Base-by-base conservation (phyloP, 2,888 invertebrate genomes). In the Hemaris fuciformis region DNA sequence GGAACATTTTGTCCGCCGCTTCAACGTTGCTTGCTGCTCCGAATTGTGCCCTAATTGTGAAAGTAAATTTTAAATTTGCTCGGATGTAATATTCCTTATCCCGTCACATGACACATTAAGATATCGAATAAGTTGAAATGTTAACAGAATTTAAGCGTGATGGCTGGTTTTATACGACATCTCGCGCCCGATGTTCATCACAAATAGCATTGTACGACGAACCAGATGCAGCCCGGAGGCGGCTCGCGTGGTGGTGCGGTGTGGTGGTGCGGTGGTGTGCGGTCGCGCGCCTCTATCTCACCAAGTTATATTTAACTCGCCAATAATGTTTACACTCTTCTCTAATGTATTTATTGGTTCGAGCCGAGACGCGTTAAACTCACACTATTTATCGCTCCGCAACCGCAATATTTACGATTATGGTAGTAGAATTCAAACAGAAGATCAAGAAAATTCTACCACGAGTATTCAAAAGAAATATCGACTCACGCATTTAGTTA, bases 381-480 rank as follows among this genome's bases (percentile, higher is more conserved):
- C 27, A 48, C 48, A 15, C 48, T 38, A 48, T 48, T 45, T 23
- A 27, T 48, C 2, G 53, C 4, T 18, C 18, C 2, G 53, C 45
- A 25, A 53, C 53, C 18, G 53, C 31, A 53, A 25, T 53, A 53
- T 53, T 53, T 31, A 53, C 53, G 53, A 53, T 31, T 53, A 53
- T 20, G 31, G 53, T 10, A 10, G 20, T 43, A 20, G 5, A 45
- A 31, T 18, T 31, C 27, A 27, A 27, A n/a, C 23, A 2, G 48
- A 27, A 18, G 1, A 31, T 31, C 18, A 18, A 38, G 15, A 10
- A 27, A 53, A 53, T 31, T 31, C 3, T 18, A 18, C 10, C 18
- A 18, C 10, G 31, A 18, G 18, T 53, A 53, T 53, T 53, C 27
- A 53, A 31, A 18, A 53, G 3, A 31, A 18, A 53, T 53, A 31